These are phyloP conservation scores for Oceanites oceanicus DNA, from an alignment of 2,113 vertebrate species.

Conservation along the genomic window DNA sequence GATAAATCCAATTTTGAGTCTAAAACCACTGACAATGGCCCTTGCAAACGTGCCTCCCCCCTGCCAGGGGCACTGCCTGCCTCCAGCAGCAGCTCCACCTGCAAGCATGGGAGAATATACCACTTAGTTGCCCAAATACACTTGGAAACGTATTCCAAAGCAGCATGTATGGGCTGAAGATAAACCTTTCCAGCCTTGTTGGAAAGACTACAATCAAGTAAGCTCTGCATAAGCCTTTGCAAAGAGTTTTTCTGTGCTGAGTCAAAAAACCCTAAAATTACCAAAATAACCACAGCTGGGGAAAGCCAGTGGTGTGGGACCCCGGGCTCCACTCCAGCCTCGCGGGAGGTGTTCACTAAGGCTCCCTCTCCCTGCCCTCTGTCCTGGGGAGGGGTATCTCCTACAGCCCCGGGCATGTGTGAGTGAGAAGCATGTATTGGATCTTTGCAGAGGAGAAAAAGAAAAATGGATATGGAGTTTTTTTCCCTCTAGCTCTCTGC, in stretches of 20 bases:
- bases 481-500: background rate
- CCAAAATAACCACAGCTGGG: background rate
- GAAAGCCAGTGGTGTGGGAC: background rate
- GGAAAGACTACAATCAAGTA: background rate
- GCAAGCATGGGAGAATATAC: rapidly evolving
- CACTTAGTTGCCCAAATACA: rapidly evolving
- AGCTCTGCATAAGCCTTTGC: background rate
- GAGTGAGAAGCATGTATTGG: rapidly evolving
- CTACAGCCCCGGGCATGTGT: rapidly evolving
- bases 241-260: background rate
- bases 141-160: rapidly evolving
- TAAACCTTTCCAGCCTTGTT: background rate
- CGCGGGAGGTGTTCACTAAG: rapidly evolving
- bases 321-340: background rate
- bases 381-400: background rate
- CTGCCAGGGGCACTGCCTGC: background rate
- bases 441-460: background rate
- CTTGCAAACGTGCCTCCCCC: background rate
- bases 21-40: rapidly evolving
- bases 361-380: background rate
- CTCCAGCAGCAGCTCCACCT: background rate
- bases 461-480: background rate
- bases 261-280: no score
- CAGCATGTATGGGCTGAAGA: rapidly evolving
- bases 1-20: background rate